Percentiles rank a stretch among this genome's conserved stretches.
phyloP scores from a whole-genome alignment of 2,113 vertebrate genomes.

The Beaufortia kweichowensis region DNA sequence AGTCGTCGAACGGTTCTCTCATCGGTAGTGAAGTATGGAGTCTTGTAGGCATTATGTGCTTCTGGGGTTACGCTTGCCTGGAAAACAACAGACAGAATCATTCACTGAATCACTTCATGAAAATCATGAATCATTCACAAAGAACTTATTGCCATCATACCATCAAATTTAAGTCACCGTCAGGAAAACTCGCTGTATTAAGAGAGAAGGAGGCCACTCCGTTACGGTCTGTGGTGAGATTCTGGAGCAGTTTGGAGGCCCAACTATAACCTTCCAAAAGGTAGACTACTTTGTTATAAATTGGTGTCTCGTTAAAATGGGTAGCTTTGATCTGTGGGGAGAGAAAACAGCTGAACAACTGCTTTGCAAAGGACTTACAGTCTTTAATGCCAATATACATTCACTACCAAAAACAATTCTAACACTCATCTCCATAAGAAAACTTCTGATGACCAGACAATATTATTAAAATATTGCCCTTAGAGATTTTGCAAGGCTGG shows the following conservation, averaged over 20 bases:
- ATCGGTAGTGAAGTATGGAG: background rate
- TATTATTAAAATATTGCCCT: too few relatives aligned
- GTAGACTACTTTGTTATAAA: background rate
- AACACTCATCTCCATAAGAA: too few relatives aligned
- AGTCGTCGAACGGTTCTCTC: background rate
- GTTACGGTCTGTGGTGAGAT: constrained; percentile 65
- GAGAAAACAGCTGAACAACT: background rate
- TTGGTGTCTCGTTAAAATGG: constrained; percentile 41
- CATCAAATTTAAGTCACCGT: background rate
- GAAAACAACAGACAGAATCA: background rate
- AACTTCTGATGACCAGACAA: too few relatives aligned
- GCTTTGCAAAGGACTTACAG: background rate
- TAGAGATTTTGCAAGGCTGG: too few relatives aligned
- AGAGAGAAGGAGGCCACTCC: constrained; percentile 65
- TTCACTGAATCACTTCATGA: too few relatives aligned
- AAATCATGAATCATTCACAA: too few relatives aligned
- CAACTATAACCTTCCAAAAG: constrained; percentile 42
- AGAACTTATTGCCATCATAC: constrained; percentile 43
- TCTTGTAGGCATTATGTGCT: rapidly evolving
- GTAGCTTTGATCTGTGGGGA: constrained; percentile 61
- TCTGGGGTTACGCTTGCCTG: constrained; percentile 48
- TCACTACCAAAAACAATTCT: too few relatives aligned
- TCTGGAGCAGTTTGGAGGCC: constrained; percentile 23
- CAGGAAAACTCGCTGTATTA: background rate
- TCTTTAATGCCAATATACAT: too few relatives aligned